Percentiles rank a stretch among this genome's conserved stretches.
Evolutionary conservation across 2,113 vertebrate species (phyloP).

Genomic region (Nicator chloris): DNA sequence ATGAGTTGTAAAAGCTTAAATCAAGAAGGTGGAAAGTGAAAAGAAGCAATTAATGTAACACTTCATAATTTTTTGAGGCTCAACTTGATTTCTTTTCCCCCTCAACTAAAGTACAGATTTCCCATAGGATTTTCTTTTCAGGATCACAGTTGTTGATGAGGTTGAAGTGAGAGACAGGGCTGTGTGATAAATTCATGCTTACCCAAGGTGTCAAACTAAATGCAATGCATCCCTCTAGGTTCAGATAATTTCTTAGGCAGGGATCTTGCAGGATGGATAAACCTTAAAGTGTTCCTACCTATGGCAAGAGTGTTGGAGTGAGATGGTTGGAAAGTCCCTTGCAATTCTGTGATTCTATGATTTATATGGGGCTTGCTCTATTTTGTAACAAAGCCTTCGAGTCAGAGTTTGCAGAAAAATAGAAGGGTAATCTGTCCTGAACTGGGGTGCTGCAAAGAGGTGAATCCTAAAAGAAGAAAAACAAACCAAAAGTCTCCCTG

Average conservation of each 20-base stretch:
- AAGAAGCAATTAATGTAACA: slow-evolving; percentile 21
- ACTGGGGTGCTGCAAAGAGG: background rate
- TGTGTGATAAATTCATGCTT: background rate
- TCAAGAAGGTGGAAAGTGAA: slow-evolving; percentile 18
- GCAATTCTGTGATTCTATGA: background rate
- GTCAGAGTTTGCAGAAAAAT: background rate
- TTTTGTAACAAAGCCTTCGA: background rate
- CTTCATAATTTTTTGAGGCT: slow-evolving; percentile 15
- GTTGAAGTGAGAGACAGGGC: background rate
- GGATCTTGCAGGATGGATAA: background rate
- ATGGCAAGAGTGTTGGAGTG: background rate
- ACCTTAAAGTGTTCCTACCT: background rate
- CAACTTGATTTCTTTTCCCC: background rate
- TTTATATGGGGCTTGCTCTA: background rate
- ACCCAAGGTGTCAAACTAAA: background rate
- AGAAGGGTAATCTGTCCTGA: background rate
- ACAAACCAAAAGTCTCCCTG: background rate
- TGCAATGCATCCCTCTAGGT: background rate
- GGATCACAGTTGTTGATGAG: background rate
- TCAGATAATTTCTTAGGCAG: background rate
- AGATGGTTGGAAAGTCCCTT: background rate
- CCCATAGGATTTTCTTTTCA: background rate
- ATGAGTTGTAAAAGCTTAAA: background rate
- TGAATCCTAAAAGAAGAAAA: background rate
- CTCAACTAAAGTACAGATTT: background rate